Evolutionary conservation across 1,140 invertebrate genomes (phyloP), one percentile per base, ranked within the genome.

Genomic region (Heliconius congener): DNA sequence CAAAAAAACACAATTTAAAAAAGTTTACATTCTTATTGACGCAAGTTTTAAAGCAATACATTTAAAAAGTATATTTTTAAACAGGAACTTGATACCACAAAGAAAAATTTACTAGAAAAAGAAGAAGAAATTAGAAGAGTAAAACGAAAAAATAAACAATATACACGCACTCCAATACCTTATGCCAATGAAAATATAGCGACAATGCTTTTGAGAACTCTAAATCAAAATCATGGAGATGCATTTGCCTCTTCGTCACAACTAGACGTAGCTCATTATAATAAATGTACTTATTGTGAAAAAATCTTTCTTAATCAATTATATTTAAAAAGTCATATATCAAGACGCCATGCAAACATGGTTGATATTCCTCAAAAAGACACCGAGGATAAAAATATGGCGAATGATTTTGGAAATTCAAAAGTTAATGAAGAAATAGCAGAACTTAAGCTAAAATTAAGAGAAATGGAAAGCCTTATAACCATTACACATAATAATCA

Each of bases 301-400:
- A 96, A 96, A 91, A 91, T 95, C 27, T 96, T 96, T 87, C 85
- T 95, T 73, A 95, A 95, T 82, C 94, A 95, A 85, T 93, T 95
- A 80, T 96, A 95, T 90, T 90, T 96, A 76, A 89, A 94, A 89
- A 93, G 95, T 60, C 96, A 96, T 84, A 88, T 95, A 8, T 90
- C 89, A 74, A 91, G 95, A 81, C 87, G 95, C 37, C 95, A 96
- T 84, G 73, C 84, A 13, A 90, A 91, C 79, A 37, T 85, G 11
- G 42, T 82, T 27, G 90, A 94, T 73, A 75, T 84, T 37, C 88
- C 90, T 34, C 83, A 92, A 85, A 93, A 83, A 78, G 89, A 94
- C 72, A 73, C 71, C 27, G 72, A 79, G 60, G 81, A 82, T 27
- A 82, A 82, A 78, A 74, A 82, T 50, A 76, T 79, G 75, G 37